A percentile compares a stretch with the other conserved stretches of the same genome.
Evolutionary conservation across 2,888 invertebrate genomes (phyloP).

Genomic region (Chrysolina oricalcia): DNA sequence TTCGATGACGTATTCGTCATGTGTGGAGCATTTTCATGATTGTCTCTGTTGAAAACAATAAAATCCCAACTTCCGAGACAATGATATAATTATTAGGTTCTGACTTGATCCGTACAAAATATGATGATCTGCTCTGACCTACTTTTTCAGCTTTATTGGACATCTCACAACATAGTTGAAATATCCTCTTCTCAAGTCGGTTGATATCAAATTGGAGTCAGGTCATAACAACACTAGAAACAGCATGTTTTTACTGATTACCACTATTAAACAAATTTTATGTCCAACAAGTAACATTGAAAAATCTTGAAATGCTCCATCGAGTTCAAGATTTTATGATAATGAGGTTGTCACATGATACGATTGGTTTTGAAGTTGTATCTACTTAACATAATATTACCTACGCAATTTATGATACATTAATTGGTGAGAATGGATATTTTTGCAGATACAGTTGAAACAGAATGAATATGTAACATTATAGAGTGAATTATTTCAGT

Average conservation of each 20-base stretch:
- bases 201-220: slow-evolving; percentile 2
- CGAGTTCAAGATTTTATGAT: slow-evolving; percentile 3
- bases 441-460: too few relatives aligned
- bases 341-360: neutral
- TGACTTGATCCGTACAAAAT: neutral
- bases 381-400: too few relatives aligned
- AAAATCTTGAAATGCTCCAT: slow-evolving; percentile 17
- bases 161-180: slow-evolving; percentile 14
- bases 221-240: neutral
- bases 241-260: neutral
- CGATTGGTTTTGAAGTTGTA: too few relatives aligned
- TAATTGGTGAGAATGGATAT: too few relatives aligned
- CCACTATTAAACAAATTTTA: neutral
- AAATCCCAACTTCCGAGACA: neutral
- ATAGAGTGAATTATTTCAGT: too few relatives aligned
- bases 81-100: neutral
- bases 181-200: slow-evolving; percentile 8
- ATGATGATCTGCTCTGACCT: neutral
- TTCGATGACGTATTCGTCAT: neutral
- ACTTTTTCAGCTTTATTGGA: neutral
- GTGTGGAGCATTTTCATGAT: slow-evolving; percentile 18
- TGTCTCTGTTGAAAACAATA: neutral
- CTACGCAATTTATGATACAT: too few relatives aligned
- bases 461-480: too few relatives aligned
- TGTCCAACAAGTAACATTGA: neutral